Evolutionary conservation across 1,140 invertebrate species (phyloP).

Genomic region (Halyomorpha halys): DNA sequence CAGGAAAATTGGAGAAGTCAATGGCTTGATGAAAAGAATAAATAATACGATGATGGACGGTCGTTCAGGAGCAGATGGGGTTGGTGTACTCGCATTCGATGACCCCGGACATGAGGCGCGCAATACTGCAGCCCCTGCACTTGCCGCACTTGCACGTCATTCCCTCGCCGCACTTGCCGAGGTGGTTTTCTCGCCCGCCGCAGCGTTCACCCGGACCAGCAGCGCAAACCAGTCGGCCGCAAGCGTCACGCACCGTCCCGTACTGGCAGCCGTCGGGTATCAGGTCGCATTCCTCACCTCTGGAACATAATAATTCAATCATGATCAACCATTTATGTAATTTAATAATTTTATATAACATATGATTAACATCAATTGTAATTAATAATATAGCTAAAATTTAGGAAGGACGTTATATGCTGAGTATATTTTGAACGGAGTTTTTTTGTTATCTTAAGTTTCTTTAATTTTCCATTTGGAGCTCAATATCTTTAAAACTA

Average conservation of each 20-base stretch:
- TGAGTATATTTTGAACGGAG: too few species aligned
- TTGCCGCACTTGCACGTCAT: constrained; percentile 33
- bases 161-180: constrained; percentile 33
- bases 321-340: too few species aligned
- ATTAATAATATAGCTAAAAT: too few species aligned
- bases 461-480: too few species aligned
- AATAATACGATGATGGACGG: too few species aligned
- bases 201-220: constrained; percentile 32
- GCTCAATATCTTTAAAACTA: too few species aligned
- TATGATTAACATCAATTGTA: too few species aligned
- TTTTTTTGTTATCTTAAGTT: too few species aligned
- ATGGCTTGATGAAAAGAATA: too few species aligned
- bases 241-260: constrained; percentile 29
- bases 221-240: constrained; percentile 31
- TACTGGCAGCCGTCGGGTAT: constrained; percentile 28
- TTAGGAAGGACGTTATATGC: too few species aligned
- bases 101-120: constrained; percentile 12
- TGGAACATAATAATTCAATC: constrained; percentile 20
- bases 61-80: constrained; percentile 3
- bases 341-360: too few species aligned
- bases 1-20: too few species aligned
- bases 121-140: constrained; percentile 32
- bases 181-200: constrained; percentile 31
- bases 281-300: constrained; percentile 28
- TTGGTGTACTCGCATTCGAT: constrained; percentile 22